These are phyloP conservation scores for Nanorana parkeri DNA, from an alignment of 2,113 vertebrate genomes.

Conservation along the genomic window DNA sequence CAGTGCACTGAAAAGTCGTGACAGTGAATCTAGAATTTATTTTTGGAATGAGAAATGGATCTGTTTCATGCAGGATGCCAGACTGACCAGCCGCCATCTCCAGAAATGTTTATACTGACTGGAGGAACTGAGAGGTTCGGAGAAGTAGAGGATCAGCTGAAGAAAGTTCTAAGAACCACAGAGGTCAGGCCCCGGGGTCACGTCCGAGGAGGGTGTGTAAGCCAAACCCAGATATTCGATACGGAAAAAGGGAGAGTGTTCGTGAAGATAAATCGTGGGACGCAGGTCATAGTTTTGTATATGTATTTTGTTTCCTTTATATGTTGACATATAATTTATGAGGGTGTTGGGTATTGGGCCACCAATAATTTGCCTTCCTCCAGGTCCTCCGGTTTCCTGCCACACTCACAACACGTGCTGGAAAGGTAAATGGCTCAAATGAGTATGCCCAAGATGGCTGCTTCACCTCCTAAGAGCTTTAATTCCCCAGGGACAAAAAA, in stretches of 20 bases:
- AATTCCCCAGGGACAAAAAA: too few relatives aligned
- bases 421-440: too few relatives aligned
- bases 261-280: conserved; percentile 79
- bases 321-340: too few relatives aligned
- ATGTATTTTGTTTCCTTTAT: neutral
- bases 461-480: too few relatives aligned
- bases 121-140: neutral
- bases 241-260: conserved; percentile 78
- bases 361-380: too few relatives aligned
- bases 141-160: conserved; percentile 73
- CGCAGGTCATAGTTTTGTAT: conserved; percentile 64
- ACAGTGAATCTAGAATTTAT: neutral
- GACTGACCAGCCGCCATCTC: neutral
- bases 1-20: too few relatives aligned
- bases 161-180: conserved; percentile 72
- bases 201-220: conserved; percentile 76
- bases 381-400: too few relatives aligned
- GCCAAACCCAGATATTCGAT: conserved; percentile 77
- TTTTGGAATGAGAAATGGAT: neutral
- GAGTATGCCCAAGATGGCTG: too few relatives aligned
- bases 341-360: too few relatives aligned
- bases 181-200: conserved; percentile 68
- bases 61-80: neutral
- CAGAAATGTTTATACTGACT: neutral
- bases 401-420: too few relatives aligned